These are phyloP conservation scores for Eclectus roratus DNA, from an alignment of 2,113 vertebrate species.

Conservation along the genomic window DNA sequence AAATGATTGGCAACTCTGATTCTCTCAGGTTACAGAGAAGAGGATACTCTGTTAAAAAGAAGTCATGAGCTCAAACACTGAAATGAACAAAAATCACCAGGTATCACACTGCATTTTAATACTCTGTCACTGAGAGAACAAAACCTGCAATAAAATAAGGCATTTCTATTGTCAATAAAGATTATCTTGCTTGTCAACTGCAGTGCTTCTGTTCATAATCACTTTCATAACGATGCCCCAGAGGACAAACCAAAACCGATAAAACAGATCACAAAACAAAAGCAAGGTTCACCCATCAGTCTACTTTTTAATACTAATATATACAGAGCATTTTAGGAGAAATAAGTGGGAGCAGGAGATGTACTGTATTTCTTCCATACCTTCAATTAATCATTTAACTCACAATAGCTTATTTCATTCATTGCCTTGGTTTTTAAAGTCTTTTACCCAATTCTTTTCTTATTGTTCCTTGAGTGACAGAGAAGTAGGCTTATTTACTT, in stretches of 20 bases:
- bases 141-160: background rate
- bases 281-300: background rate
- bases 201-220: background rate
- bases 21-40: background rate
- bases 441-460: background rate
- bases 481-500: background rate
- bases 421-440: background rate
- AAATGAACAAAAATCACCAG: constrained; percentile 16
- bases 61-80: background rate
- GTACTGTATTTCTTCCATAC: background rate
- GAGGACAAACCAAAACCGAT: background rate
- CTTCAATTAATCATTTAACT: background rate
- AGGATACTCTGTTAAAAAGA: background rate
- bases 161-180: background rate
- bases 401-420: background rate
- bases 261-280: background rate
- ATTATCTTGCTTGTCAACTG: background rate
- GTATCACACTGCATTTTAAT: background rate
- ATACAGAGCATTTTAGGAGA: background rate
- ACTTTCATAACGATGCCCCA: background rate
- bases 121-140: background rate
- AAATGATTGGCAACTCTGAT: background rate
- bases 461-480: background rate
- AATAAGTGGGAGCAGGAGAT: background rate
- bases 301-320: background rate